Evolutionary conservation across 2,888 invertebrate genomes (phyloP).

Genomic region (Eilema depressum): DNA sequence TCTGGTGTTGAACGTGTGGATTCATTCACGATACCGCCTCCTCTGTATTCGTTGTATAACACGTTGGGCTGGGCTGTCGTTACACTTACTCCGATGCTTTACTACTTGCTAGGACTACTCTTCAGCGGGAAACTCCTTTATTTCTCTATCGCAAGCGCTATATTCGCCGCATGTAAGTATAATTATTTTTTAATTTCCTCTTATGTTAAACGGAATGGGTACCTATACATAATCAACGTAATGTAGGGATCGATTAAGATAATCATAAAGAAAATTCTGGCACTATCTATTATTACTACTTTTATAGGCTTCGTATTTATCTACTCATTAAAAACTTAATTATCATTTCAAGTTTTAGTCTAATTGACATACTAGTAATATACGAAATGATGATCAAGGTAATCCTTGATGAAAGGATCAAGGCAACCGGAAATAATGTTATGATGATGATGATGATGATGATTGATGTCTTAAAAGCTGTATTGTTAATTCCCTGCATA

Average conservation of each 20-base stretch:
- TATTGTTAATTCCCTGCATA: background rate
- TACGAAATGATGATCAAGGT: too few species aligned
- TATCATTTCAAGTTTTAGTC: too few species aligned
- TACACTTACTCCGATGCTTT: slow-evolving; percentile 90
- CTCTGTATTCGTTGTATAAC: slow-evolving; percentile 90
- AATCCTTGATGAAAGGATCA: too few species aligned
- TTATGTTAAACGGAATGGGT: background rate
- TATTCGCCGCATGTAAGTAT: slow-evolving; percentile 93
- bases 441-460: background rate
- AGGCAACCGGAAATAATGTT: background rate
- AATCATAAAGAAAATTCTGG: too few species aligned
- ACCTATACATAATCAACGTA: too few species aligned
- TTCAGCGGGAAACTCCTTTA: slow-evolving; percentile 91
- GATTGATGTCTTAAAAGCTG: background rate
- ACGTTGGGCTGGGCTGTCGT: slow-evolving; percentile 90
- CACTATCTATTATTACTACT: too few species aligned
- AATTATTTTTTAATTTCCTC: background rate
- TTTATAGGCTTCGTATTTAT: too few species aligned
- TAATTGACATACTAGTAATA: too few species aligned
- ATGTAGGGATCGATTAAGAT: too few species aligned
- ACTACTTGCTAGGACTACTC: slow-evolving; percentile 89
- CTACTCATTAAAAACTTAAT: too few species aligned
- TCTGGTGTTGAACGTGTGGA: slow-evolving; percentile 90
- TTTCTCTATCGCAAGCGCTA: slow-evolving; percentile 89
- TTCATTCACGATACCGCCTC: slow-evolving; percentile 86